Conservation (phyloP, 2,797 vertebrate species). For the Nyctalus aviator region DNA sequence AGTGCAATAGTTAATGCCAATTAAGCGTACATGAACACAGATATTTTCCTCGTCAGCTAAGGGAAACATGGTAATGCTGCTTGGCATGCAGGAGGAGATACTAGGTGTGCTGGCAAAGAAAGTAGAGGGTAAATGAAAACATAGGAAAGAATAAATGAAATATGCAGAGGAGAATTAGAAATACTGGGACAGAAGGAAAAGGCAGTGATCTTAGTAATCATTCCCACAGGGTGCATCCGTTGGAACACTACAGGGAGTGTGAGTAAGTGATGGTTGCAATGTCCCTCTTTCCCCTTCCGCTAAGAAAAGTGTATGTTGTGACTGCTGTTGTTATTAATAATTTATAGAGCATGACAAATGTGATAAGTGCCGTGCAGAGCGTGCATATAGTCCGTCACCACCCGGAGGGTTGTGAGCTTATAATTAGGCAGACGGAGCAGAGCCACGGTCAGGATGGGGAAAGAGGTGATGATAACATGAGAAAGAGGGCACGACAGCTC, state of each 20-base stretch:
- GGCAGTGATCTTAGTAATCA: neutral
- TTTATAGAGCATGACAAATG: slow-evolving; percentile 71
- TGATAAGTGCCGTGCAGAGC: slow-evolving; percentile 48
- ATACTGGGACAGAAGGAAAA: neutral
- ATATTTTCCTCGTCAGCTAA: neutral
- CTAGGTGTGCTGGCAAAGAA: neutral
- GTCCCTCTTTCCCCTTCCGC: neutral
- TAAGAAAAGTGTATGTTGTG: slow-evolving; percentile 48
- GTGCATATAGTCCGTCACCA: neutral
- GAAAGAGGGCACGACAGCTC: neutral
- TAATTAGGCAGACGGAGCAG: slow-evolving; percentile 48
- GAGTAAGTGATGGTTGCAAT: neutral
- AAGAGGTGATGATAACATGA: neutral
- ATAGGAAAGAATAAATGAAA: neutral
- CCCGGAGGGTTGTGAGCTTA: slow-evolving; percentile 44
- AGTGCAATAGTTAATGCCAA: neutral
- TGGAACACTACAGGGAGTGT: neutral
- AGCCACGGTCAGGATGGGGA: neutral
- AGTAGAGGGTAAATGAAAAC: neutral
- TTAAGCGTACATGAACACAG: neutral
- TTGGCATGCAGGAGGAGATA: neutral
- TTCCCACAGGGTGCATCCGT: neutral
- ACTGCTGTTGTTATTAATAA: slow-evolving; percentile 65
- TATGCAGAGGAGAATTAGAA: neutral
- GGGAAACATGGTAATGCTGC: neutral